phyloP scores from a whole-genome alignment of 2,888 invertebrate species.

The Syritta pipiens region DNA sequence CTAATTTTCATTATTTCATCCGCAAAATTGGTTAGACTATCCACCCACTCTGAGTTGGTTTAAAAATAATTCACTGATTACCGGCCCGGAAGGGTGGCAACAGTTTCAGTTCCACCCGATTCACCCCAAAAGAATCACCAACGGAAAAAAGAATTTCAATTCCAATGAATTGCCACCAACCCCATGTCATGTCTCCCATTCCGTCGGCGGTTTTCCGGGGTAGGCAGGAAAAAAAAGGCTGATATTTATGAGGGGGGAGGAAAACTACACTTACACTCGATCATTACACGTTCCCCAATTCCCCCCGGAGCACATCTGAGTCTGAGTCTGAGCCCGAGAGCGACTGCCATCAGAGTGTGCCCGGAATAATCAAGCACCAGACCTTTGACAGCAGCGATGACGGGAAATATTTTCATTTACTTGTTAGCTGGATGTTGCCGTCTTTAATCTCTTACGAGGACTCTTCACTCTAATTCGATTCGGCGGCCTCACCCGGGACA shows the following conservation, averaged over 20 bases:
- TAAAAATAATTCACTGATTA: slow-evolving; percentile 40
- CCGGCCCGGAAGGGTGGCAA: background rate
- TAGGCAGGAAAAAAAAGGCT: background rate
- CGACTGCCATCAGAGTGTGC: slow-evolving; percentile 26
- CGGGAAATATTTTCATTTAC: slow-evolving; percentile 48
- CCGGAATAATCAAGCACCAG: slow-evolving; percentile 30
- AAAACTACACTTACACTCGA: slow-evolving; percentile 35
- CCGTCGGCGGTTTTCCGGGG: background rate
- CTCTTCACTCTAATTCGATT: slow-evolving; percentile 27
- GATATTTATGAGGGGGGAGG: background rate
- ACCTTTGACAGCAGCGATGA: slow-evolving; percentile 9
- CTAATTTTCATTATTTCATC: slow-evolving; percentile 43
- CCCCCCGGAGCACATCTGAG: background rate
- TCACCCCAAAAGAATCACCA: slow-evolving; percentile 13
- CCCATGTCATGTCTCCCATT: background rate
- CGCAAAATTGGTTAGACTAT: slow-evolving; percentile 34
- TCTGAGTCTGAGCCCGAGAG: too few relatives aligned
- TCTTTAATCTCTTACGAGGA: slow-evolving; percentile 38
- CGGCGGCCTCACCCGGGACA: slow-evolving; percentile 39
- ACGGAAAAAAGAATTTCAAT: slow-evolving; percentile 15
- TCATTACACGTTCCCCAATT: slow-evolving; percentile 28
- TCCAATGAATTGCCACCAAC: slow-evolving; percentile 29
- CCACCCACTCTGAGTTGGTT: too few relatives aligned
- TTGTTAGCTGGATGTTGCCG: slow-evolving; percentile 39
- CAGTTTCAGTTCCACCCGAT: slow-evolving; percentile 1